Evolutionary conservation across 2,888 invertebrate genomes (phyloP), one percentile per base, ranked within the genome.

Genomic region (Scaptomyza parva): DNA sequence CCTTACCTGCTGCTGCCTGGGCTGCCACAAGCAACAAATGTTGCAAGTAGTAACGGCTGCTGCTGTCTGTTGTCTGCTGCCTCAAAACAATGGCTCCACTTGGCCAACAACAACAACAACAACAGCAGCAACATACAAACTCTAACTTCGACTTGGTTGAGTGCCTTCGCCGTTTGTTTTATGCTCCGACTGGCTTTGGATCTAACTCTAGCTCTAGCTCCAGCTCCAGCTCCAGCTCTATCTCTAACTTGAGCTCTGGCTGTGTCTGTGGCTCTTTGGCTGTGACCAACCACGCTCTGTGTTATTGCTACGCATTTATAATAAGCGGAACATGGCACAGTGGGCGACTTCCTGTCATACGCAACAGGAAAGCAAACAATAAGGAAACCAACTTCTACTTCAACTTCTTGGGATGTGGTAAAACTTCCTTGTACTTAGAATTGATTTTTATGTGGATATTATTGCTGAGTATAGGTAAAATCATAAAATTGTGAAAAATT

Each of bases 141-240:
- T 63, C 59, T 61, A 57, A 28, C 61, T 53, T 65, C 69, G 87
- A 87, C 88, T 83, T 87, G 82, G 74, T 87, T 83, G 82, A 83
- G 79, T 83, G 88, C 83, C 76, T 76, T 74, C 73, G 63, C 73
- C 86, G 84, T 87, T 87, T 85, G 68, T 78, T 85, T 87, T 87
- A 78, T 87, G 82, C 88, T 81, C 71, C 82, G 80, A 57, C 86
- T 81, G 81, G 54, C 50, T 73, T 72, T 14, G 30, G 30, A 63
- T 76, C 66, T 57, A 60, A 55, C 76, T 63, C 17, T 55, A 48
- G 50, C 76, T 63, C 17, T 55, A 48, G 50, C 53, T 66, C 47
- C 50, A 24, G 6, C 51, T 66, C 18, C 17, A 30, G 26, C 67
- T 66, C 18, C n/a, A 39, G 39, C 63, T 55, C 28, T 41, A 20